Evolutionary conservation across 2,888 invertebrate species (phyloP).

Genomic region (Plusia festucae): DNA sequence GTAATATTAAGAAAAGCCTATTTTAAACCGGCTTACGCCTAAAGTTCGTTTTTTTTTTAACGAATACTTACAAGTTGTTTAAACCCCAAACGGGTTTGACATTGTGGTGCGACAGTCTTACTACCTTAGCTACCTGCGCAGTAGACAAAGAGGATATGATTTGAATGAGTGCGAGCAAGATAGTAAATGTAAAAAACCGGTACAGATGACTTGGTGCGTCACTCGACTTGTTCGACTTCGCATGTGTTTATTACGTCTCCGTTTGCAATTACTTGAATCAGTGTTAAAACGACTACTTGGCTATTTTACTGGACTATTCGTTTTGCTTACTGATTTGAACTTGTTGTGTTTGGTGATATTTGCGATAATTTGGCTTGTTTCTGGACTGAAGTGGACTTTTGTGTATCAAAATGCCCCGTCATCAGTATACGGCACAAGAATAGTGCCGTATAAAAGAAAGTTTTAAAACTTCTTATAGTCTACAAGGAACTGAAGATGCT

Average conservation of each 20-base stretch:
- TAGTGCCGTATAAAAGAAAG: too few species aligned
- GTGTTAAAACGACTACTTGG: constrained; percentile 2
- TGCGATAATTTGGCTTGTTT: constrained; percentile 4
- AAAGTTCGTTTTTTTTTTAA: too few species aligned
- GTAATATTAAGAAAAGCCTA: background rate
- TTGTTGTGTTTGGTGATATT: constrained; percentile 1
- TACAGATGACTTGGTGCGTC: background rate
- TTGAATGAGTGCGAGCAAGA: background rate
- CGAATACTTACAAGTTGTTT: too few species aligned
- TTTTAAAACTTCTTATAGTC: too few species aligned
- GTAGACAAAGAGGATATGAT: background rate
- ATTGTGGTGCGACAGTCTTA: too few species aligned
- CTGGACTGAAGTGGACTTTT: background rate
- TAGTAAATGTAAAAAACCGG: background rate
- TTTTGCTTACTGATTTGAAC: constrained; percentile 7
- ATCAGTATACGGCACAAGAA: background rate
- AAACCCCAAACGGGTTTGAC: too few species aligned
- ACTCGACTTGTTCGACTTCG: constrained; percentile 4
- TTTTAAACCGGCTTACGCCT: too few species aligned
- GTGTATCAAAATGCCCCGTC: too few species aligned
- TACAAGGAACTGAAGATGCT: too few species aligned
- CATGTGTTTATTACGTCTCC: background rate
- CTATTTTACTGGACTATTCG: background rate
- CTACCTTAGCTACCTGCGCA: too few species aligned
- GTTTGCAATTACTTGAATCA: constrained; percentile 1